Evolutionary conservation across 2,797 vertebrate genomes (phyloP).

Genomic region (Acropternis orthonyx): DNA sequence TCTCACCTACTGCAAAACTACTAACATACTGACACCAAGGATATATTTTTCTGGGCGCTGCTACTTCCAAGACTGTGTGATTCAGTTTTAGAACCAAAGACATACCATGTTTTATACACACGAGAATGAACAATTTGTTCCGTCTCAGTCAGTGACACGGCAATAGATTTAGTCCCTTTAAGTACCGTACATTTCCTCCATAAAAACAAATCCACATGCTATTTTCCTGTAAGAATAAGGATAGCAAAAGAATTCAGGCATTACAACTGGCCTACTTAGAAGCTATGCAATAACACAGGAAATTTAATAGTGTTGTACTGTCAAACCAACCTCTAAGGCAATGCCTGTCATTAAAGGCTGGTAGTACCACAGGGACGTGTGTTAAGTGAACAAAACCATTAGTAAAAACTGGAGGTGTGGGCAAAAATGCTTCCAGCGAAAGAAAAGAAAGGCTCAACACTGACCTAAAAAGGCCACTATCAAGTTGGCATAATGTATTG

Average conservation of each 20-base stretch:
- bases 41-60: background rate
- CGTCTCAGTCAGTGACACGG: background rate
- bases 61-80: background rate
- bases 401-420: background rate
- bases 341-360: background rate
- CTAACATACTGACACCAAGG: background rate
- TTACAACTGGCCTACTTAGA: conserved; percentile 7
- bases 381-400: background rate
- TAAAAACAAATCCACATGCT: background rate
- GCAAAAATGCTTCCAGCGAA: background rate
- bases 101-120: background rate
- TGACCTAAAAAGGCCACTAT: background rate
- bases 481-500: background rate
- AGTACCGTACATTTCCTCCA: background rate
- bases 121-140: background rate
- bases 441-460: background rate
- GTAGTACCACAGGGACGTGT: rapidly evolving
- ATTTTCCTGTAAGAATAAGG: background rate
- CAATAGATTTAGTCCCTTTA: background rate
- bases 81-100: background rate
- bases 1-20: background rate
- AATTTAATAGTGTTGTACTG: background rate
- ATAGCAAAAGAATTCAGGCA: background rate
- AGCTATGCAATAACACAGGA: background rate
- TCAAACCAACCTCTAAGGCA: background rate